Evolutionary conservation across 2,113 vertebrate species (phyloP).

Genomic region (Phaethon lepturus): DNA sequence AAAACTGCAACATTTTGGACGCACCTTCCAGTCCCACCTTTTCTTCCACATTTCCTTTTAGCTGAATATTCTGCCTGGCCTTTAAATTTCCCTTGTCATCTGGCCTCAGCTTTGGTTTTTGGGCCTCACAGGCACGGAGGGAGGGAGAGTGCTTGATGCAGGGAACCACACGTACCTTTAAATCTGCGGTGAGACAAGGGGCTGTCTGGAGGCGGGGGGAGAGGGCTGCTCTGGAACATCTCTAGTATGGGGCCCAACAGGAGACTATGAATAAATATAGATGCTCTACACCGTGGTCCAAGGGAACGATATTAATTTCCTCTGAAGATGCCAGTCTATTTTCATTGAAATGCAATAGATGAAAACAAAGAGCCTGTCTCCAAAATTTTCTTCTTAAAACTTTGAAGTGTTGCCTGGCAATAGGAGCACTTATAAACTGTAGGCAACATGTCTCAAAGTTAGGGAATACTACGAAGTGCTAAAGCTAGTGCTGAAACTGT

Average conservation of each 20-base stretch:
- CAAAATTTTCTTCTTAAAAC: not conserved
- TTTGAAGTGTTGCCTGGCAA: not conserved
- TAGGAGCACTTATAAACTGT: not conserved
- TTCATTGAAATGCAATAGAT: not conserved
- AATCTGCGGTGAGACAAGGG: not conserved
- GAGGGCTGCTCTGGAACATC: not conserved
- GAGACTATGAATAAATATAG: not conserved
- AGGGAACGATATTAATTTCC: not conserved
- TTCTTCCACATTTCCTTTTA: not conserved
- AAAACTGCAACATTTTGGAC: not conserved
- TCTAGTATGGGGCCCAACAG: not conserved
- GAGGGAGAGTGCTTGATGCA: not conserved
- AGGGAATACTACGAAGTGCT: not conserved
- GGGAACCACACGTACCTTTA: accelerated
- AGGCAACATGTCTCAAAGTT: not conserved
- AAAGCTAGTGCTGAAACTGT: not conserved
- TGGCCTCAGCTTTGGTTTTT: not conserved
- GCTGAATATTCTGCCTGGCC: not conserved
- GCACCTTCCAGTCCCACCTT: not conserved
- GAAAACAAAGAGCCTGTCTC: not conserved
- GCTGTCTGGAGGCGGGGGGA: not conserved
- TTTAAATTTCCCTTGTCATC: accelerated
- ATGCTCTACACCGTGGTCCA: not conserved
- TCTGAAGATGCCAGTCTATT: not conserved
- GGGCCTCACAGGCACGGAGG: not conserved